These are phyloP conservation scores for Plutomurus gul DNA, from an alignment of 1,140 invertebrate species.

Conservation along the genomic window DNA sequence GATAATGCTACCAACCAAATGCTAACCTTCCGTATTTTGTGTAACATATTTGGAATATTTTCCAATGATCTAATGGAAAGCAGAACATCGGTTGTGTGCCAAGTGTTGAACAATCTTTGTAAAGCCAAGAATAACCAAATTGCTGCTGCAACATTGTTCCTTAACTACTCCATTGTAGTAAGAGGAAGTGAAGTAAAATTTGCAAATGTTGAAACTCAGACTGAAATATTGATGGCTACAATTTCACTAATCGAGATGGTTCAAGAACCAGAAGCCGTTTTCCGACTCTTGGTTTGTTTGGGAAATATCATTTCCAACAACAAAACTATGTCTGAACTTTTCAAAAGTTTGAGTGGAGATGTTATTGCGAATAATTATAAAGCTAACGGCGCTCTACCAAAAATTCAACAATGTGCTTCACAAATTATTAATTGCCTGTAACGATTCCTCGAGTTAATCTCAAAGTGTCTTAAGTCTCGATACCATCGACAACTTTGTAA, in stretches of 20 bases:
- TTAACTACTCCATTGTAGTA: conserved; percentile 71
- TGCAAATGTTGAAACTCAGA: conserved; percentile 36
- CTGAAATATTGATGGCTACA: conserved; percentile 50
- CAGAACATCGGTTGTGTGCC: conserved; percentile 26
- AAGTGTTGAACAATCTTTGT: conserved; percentile 37
- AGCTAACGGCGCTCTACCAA: conserved; percentile 32
- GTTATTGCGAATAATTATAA: conserved; percentile 3
- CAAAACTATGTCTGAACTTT: conserved; percentile 23
- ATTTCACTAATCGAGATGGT: conserved; percentile 40
- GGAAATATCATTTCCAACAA: conserved; percentile 41
- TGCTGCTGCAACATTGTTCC: conserved; percentile 75
- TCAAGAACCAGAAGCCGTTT: conserved; percentile 48
- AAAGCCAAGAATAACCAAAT: conserved; percentile 62
- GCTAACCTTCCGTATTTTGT: conserved; percentile 72
- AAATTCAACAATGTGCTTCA: conserved; percentile 47
- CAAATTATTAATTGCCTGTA: conserved; percentile 33
- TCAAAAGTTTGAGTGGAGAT: conserved; percentile 37
- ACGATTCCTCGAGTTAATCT: no score
- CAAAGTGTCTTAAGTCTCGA: neutral
- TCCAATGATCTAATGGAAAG: conserved; percentile 64
- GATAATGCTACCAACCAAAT: conserved; percentile 71
- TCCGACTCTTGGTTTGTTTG: conserved; percentile 38
- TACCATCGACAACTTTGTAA: neutral
- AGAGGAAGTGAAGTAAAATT: neutral
- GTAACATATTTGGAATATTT: conserved; percentile 74